Conservation (phyloP, 2,888 invertebrate species). For the Zele albiditarsus region DNA sequence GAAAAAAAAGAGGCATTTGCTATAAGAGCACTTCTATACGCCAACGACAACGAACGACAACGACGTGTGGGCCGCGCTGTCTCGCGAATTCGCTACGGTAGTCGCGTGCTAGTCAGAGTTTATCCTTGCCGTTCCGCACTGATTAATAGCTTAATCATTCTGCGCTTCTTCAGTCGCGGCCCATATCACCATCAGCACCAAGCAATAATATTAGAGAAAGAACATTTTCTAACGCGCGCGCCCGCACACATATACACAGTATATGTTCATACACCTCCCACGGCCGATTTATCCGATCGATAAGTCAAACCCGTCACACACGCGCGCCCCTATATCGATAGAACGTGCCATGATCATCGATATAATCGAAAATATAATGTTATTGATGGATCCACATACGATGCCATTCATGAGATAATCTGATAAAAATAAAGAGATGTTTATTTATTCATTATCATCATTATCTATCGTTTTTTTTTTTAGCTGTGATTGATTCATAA, state of each 20-base stretch:
- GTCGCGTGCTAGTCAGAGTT: slow-evolving; percentile 55
- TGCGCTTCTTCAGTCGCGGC: slow-evolving; percentile 49
- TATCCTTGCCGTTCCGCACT: slow-evolving; percentile 50
- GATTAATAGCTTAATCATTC: slow-evolving; percentile 60
- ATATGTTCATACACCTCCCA: slow-evolving; percentile 49
- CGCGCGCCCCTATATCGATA: slow-evolving; percentile 50
- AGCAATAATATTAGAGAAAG: slow-evolving; percentile 15
- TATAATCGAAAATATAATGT: slow-evolving; percentile 25
- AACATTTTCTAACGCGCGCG: not conserved
- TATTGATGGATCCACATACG: slow-evolving; percentile 41
- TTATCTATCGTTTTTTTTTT: not conserved
- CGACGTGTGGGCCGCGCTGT: slow-evolving; percentile 45
- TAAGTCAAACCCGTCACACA: slow-evolving; percentile 49
- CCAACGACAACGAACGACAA: slow-evolving; percentile 20
- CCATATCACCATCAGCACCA: slow-evolving; percentile 45
- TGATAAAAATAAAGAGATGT: slow-evolving; percentile 5
- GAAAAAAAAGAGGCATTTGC: not conserved
- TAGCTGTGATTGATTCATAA: not conserved
- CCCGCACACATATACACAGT: slow-evolving; percentile 10
- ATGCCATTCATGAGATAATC: not conserved
- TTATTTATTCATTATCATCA: not conserved
- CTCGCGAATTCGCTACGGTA: slow-evolving; percentile 44
- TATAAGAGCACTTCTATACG: slow-evolving; percentile 1
- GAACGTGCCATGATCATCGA: slow-evolving; percentile 46
- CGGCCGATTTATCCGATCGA: slow-evolving; percentile 51